These are phyloP conservation scores for Struthio camelus DNA, from an alignment of 2,113 vertebrate species.

Conservation along the genomic window DNA sequence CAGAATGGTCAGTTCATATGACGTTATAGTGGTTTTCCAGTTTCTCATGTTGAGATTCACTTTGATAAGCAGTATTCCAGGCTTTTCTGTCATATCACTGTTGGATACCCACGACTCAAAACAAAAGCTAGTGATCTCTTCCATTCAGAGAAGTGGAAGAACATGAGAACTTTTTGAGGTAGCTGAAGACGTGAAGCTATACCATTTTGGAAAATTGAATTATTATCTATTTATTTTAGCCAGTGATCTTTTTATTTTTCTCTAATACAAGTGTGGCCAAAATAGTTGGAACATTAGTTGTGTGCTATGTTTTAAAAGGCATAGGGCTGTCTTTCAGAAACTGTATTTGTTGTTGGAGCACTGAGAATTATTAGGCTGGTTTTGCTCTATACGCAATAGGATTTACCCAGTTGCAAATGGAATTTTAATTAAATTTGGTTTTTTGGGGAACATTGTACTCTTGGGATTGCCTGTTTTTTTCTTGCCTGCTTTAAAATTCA, in stretches of 20 bases:
- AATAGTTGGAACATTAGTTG: neutral
- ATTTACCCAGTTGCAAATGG: neutral
- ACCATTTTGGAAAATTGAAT: neutral
- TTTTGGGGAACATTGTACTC: neutral
- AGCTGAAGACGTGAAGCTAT: neutral
- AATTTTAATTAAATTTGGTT: neutral
- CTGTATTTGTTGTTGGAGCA: neutral
- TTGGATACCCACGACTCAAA: neutral
- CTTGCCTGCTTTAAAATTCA: neutral
- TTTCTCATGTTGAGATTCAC: neutral
- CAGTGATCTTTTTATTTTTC: neutral
- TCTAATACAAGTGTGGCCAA: neutral
- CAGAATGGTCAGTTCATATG: neutral
- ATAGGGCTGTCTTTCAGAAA: neutral
- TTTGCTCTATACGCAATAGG: neutral
- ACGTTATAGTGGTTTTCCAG: neutral
- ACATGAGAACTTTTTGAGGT: neutral
- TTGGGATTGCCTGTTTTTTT: neutral
- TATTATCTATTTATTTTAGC: neutral
- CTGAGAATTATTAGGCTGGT: neutral
- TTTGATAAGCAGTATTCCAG: neutral
- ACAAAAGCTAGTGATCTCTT: neutral
- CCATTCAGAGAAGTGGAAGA: neutral
- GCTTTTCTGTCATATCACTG: neutral
- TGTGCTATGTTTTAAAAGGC: neutral